Conservation (phyloP, 1,140 invertebrate genomes). For the Dinothrombium tinctorium region DNA sequence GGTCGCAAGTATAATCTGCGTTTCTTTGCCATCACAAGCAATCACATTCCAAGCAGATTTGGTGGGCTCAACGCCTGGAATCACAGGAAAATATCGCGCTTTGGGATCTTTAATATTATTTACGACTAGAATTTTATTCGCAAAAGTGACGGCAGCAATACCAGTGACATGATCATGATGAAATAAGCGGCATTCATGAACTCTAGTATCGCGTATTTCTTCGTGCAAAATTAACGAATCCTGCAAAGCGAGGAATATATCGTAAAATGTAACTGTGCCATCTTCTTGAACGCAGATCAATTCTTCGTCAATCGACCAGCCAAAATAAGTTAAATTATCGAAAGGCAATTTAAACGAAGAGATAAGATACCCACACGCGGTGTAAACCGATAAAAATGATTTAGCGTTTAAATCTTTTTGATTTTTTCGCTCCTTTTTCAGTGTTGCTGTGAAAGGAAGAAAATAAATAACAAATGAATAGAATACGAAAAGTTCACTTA, state of each 20-base stretch:
- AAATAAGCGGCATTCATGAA: slow-evolving; percentile 37
- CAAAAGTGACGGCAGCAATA: slow-evolving; percentile 60
- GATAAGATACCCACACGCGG: slow-evolving; percentile 2
- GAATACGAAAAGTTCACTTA: no score
- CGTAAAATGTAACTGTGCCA: slow-evolving; percentile 63
- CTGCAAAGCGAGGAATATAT: slow-evolving; percentile 68
- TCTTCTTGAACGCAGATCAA: slow-evolving; percentile 77
- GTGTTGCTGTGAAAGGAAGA: no score
- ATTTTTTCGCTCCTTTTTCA: no score
- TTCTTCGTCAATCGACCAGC: slow-evolving; percentile 74
- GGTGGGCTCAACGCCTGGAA: slow-evolving; percentile 41
- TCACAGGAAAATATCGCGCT: slow-evolving; percentile 49
- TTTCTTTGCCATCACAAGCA: slow-evolving; percentile 9
- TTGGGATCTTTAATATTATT: slow-evolving; percentile 61
- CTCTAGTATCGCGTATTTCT: slow-evolving; percentile 62
- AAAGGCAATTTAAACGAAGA: slow-evolving; percentile 49
- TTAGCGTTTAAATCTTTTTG: neutral
- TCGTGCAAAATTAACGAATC: slow-evolving; percentile 42
- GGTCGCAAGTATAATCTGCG: slow-evolving; percentile 11
- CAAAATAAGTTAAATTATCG: slow-evolving; percentile 54
- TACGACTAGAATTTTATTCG: slow-evolving; percentile 57
- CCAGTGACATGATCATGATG: slow-evolving; percentile 37
- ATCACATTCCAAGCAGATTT: slow-evolving; percentile 50
- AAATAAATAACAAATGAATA: no score
- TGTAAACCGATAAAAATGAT: slow-evolving; percentile 5